Evolutionary conservation across 2,113 vertebrate species (phyloP).

Genomic region (Pteruthius melanotis): DNA sequence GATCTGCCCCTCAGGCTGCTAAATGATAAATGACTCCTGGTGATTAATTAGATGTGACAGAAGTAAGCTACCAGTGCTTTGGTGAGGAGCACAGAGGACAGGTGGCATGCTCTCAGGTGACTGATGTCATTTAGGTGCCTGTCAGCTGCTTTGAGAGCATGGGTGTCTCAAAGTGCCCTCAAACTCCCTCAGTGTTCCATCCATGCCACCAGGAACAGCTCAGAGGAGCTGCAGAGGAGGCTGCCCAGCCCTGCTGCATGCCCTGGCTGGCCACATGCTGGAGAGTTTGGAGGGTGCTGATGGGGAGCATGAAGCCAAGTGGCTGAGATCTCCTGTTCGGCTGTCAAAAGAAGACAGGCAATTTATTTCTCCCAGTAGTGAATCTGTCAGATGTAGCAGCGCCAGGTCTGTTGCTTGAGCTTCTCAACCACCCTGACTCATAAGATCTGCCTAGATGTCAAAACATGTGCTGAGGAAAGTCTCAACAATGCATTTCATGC

Average conservation of each 20-base stretch:
- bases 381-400: background rate
- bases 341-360: background rate
- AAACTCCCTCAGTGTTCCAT: accelerated
- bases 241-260: background rate
- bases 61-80: background rate
- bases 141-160: background rate
- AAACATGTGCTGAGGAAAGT: background rate
- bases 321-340: background rate
- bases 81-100: background rate
- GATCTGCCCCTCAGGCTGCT: background rate
- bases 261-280: accelerated
- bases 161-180: background rate
- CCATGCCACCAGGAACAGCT: accelerated
- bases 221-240: background rate
- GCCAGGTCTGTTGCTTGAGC: background rate
- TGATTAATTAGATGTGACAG: background rate
- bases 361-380: background rate
- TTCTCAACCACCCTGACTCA: background rate
- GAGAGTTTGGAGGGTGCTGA: background rate
- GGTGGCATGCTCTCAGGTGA: background rate
- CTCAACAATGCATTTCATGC: background rate
- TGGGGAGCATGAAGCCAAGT: background rate
- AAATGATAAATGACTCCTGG: background rate
- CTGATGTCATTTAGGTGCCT: background rate
- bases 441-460: background rate